Conservation (phyloP, 2,888 invertebrate genomes). For the Idaea aversata region DNA sequence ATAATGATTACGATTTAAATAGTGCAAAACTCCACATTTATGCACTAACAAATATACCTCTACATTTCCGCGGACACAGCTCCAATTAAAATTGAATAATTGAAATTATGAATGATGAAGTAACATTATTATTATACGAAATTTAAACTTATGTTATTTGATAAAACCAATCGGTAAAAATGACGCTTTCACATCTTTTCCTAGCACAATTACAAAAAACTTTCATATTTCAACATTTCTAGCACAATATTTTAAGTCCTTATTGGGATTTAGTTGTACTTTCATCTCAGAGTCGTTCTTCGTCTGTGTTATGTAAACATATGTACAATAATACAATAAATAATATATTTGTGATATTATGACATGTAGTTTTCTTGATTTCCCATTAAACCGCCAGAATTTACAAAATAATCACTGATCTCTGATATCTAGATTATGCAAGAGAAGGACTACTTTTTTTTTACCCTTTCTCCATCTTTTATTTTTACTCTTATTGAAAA, state of each 20-base stretch:
- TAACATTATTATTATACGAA: no score
- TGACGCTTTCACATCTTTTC: conserved; percentile 29
- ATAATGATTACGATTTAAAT: no score
- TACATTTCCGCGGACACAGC: no score
- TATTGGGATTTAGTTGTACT: conserved; percentile 57
- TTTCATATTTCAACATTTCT: conserved; percentile 47
- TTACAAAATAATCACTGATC: no score
- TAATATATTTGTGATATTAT: conserved; percentile 75
- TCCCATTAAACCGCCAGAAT: conserved; percentile 10
- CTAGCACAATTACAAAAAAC: conserved; percentile 41
- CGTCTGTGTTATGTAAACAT: conserved; percentile 69
- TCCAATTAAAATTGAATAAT: no score
- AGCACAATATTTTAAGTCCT: conserved; percentile 61
- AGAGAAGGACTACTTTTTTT: no score
- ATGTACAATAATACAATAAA: conserved; percentile 76
- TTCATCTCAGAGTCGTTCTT: conserved; percentile 61
- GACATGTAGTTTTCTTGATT: conserved; percentile 26
- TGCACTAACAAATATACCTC: no score
- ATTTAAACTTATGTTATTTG: conserved; percentile 15
- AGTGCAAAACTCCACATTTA: no score
- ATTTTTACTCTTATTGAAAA: not conserved
- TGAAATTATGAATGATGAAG: no score
- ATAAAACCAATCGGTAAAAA: conserved; percentile 14
- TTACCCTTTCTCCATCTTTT: not conserved
- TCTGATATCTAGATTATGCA: no score